Conservation (phyloP, 2,888 invertebrate genomes). For the Eupithecia abbreviata region DNA sequence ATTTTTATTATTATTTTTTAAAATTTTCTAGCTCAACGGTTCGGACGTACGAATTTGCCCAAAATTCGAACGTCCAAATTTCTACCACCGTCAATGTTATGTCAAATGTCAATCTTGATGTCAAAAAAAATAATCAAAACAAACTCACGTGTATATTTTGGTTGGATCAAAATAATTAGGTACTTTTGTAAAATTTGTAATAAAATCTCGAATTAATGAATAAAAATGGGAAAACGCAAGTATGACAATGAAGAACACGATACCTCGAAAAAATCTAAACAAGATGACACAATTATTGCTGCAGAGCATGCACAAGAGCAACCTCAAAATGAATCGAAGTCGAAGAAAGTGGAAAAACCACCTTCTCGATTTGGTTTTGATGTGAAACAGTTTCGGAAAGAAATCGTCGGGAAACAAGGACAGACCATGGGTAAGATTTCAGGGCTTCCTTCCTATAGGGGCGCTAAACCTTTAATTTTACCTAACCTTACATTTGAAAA, state of each 20-base stretch:
- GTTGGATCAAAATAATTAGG: background rate
- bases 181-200: background rate
- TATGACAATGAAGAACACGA: slow-evolving; percentile 56
- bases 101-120: no score
- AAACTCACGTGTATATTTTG: slow-evolving; percentile 53
- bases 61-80: background rate
- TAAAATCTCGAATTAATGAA: slow-evolving; percentile 29
- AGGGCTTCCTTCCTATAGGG: background rate
- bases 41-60: no score
- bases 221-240: slow-evolving; percentile 72
- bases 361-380: slow-evolving; percentile 73
- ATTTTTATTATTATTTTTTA: no score
- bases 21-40: no score
- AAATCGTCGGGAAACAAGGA: slow-evolving; percentile 77
- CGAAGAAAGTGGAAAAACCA: slow-evolving; percentile 35
- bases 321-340: slow-evolving; percentile 58
- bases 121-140: slow-evolving; percentile 47
- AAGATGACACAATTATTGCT: slow-evolving; percentile 46
- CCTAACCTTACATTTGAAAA: background rate
- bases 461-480: background rate
- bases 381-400: slow-evolving; percentile 84
- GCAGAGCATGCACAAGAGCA: slow-evolving; percentile 47
- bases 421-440: slow-evolving; percentile 81
- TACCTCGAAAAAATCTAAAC: slow-evolving; percentile 57
- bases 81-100: background rate